Percentiles rank a stretch among this genome's conserved stretches.
These are phyloP conservation scores for Lithophane socia DNA, from an alignment of 2,888 invertebrate species.

Conservation along the genomic window DNA sequence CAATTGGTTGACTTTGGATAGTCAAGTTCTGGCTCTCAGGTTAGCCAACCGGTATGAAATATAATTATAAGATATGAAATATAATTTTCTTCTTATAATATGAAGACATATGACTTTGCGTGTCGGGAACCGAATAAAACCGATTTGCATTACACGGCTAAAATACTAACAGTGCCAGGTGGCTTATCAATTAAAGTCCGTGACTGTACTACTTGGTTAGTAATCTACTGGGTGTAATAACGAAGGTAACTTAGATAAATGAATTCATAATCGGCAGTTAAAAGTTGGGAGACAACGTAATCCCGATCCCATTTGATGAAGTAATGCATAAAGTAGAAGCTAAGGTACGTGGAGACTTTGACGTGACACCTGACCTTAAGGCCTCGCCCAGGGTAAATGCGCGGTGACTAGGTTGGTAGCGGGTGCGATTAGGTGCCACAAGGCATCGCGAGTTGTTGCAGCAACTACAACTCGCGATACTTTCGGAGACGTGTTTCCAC, in stretches of 20 bases:
- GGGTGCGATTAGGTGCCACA: not conserved
- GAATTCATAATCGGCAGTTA: conserved; percentile 57
- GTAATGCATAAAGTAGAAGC: conserved; percentile 49
- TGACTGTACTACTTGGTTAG: not conserved
- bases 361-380: conserved; percentile 7
- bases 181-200: too few species aligned
- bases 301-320: conserved; percentile 36
- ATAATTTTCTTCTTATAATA: too few species aligned
- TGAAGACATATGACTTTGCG: too few species aligned
- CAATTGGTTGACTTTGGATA: too few species aligned
- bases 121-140: too few species aligned
- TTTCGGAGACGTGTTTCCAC: not conserved
- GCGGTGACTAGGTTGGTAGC: too few species aligned
- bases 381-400: not conserved
- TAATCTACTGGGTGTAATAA: conserved; percentile 27
- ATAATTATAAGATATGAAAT: too few species aligned
- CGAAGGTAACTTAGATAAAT: conserved; percentile 36
- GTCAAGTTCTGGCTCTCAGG: too few species aligned
- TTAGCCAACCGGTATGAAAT: too few species aligned
- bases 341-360: conserved; percentile 8
- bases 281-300: conserved; percentile 46
- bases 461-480: not conserved
- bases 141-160: too few species aligned
- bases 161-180: too few species aligned
- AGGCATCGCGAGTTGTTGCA: not conserved